Conservation (phyloP, 2,113 vertebrate genomes). For the Oryzias melastigma region DNA sequence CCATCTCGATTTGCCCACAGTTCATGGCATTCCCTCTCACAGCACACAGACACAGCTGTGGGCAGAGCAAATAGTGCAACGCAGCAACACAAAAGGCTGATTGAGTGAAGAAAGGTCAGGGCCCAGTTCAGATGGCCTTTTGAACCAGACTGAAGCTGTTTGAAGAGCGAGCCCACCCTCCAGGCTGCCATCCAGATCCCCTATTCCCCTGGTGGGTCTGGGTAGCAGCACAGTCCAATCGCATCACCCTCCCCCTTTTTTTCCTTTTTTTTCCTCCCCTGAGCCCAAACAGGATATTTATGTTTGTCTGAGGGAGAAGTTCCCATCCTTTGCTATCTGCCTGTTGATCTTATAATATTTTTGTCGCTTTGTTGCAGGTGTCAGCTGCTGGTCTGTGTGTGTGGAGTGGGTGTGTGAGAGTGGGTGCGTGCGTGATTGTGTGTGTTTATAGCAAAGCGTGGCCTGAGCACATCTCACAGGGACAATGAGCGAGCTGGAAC, state of each 20-base stretch:
- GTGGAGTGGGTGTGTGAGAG: slow-evolving; percentile 10
- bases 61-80: slow-evolving; percentile 29
- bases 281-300: slow-evolving; percentile 51
- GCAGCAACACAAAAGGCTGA: slow-evolving; percentile 62
- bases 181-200: slow-evolving; percentile 34
- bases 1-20: slow-evolving; percentile 4
- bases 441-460: slow-evolving; percentile 54
- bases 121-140: slow-evolving; percentile 64
- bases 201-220: slow-evolving; percentile 12
- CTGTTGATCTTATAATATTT: slow-evolving; percentile 42
- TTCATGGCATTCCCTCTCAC: background rate
- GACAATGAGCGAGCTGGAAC: slow-evolving; percentile 97
- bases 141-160: slow-evolving; percentile 68
- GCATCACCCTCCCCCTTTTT: background rate
- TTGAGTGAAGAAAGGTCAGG: slow-evolving; percentile 71
- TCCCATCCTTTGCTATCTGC: slow-evolving; percentile 27
- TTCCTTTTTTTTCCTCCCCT: slow-evolving; percentile 9
- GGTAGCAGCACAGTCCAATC: slow-evolving; percentile 9
- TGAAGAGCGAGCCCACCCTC: slow-evolving; percentile 67
- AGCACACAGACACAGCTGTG: slow-evolving; percentile 1
- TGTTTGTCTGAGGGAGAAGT: slow-evolving; percentile 53
- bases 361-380: slow-evolving; percentile 67
- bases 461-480: slow-evolving; percentile 57
- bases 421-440: slow-evolving; percentile 25
- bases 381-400: slow-evolving; percentile 46